Evolutionary conservation across 2,113 vertebrate species (phyloP), one percentile per base, ranked within the genome.

Genomic region (Notarius quadriscutis): DNA sequence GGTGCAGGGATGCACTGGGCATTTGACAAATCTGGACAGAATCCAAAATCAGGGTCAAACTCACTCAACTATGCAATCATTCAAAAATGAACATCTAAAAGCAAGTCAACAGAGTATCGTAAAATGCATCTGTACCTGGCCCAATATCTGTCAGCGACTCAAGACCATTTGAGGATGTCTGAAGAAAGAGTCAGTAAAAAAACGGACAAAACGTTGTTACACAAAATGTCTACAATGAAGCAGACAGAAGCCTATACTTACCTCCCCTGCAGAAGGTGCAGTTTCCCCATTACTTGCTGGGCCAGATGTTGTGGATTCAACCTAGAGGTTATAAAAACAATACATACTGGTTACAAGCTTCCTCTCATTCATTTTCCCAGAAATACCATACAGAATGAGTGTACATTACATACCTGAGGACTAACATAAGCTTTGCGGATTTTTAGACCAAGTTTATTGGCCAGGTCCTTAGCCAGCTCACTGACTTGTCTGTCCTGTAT

Each of bases 371-470:
- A 22, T 11, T 20, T 72, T 89, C 8, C 17, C 30, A n/a, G 55
- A 58, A 83, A 71, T 6, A 41, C n/a, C 15, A 85, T 25, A 67
- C 0, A 53, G 50, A 65, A 82, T 77, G 20, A 25, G 71, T 25
- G 20, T 11, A 81, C 15, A 69, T 60, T 50, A 81, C 92, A 88
- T 94, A 97, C 97, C 96, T 99, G 98, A 63, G 96, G 95, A 91
- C 98, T 98, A 92, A 98, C 96, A 50, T 99, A 99, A 0, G 98
- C 98, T 94, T 98, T 99, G 78, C 98, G 97, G 84, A 96, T 95
- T 75, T 97, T 97, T 89, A 99, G 90, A 50, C 98, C 98, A 84
- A 99, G 93, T 93, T 98, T 99, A 92, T 95, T 97, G n/a, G 97
- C 98, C 90, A 99, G 95, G 90, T 99, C 97, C 94, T 99, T 97